A percentile compares a stretch with the other conserved stretches of the same genome.
These are phyloP conservation scores for Aulostomus chinensis DNA, from an alignment of 2,797 vertebrate genomes.

Conservation along the genomic window DNA sequence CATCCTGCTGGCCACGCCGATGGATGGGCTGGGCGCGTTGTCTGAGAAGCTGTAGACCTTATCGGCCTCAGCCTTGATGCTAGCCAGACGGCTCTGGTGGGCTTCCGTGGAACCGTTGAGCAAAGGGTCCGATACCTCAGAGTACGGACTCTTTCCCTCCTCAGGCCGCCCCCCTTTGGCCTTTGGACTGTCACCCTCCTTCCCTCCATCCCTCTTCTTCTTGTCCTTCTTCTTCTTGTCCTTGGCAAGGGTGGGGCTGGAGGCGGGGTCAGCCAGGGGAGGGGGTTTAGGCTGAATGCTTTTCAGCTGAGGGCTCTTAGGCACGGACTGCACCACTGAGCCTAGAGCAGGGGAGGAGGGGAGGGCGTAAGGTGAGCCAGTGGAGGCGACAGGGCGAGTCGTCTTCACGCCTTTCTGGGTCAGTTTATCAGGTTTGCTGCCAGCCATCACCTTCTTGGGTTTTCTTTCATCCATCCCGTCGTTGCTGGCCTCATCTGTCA, in stretches of 20 bases:
- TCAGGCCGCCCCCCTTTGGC: slow-evolving; percentile 84
- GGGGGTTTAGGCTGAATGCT: slow-evolving; percentile 89
- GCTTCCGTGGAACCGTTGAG: slow-evolving; percentile 89
- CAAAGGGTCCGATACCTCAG: slow-evolving; percentile 82
- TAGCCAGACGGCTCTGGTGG: slow-evolving; percentile 92
- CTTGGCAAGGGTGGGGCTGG: slow-evolving; percentile 87
- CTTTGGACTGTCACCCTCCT: slow-evolving; percentile 89
- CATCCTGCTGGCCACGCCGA: slow-evolving; percentile 85
- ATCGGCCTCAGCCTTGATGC: slow-evolving; percentile 96
- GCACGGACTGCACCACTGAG: slow-evolving; percentile 89
- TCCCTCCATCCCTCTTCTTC: slow-evolving; percentile 89
- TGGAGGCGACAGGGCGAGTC: slow-evolving; percentile 79
- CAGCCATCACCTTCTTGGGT: slow-evolving; percentile 44
- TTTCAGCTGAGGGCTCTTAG: slow-evolving; percentile 92
- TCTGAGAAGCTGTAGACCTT: slow-evolving; percentile 98
- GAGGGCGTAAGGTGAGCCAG: slow-evolving; percentile 79
- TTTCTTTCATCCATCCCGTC: slow-evolving; percentile 93
- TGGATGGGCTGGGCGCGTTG: slow-evolving; percentile 93
- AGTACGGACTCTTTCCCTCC: slow-evolving; percentile 92
- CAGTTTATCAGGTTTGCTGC: slow-evolving; percentile 75
- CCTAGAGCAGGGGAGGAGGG: slow-evolving; percentile 76
- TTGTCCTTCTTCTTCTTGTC: slow-evolving; percentile 98
- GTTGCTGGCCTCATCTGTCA: slow-evolving; percentile 89
- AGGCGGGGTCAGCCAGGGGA: slow-evolving; percentile 84
- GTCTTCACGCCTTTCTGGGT: slow-evolving; percentile 88